These are phyloP conservation scores for Cinclus mexicanus DNA, from an alignment of 2,113 vertebrate species.

Conservation along the genomic window DNA sequence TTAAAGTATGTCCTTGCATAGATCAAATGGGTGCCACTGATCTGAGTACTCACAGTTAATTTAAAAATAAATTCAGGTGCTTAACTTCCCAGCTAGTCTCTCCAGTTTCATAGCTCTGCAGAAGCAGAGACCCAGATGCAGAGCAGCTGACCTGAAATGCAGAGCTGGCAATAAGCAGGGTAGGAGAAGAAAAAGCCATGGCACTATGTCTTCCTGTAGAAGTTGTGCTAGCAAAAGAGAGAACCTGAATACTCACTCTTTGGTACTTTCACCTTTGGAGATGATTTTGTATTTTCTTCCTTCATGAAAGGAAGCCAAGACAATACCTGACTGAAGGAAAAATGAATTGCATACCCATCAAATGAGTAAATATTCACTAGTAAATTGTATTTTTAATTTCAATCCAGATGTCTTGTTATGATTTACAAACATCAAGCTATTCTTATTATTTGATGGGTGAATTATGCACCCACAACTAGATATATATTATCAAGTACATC, in stretches of 20 bases:
- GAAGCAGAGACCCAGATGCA: not conserved
- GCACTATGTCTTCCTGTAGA: not conserved
- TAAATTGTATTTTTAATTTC: not conserved
- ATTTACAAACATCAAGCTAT: not conserved
- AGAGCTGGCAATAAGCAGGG: not conserved
- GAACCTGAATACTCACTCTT: not conserved
- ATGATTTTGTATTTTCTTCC: not conserved
- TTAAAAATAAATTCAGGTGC: not conserved
- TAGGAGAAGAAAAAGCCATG: not conserved
- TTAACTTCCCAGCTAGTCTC: not conserved
- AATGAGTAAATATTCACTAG: not conserved
- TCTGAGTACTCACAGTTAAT: not conserved
- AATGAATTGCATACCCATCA: rapidly evolving
- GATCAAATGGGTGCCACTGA: not conserved
- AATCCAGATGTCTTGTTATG: not conserved
- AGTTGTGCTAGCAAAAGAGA: not conserved
- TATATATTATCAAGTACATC: not conserved
- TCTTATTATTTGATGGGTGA: not conserved
- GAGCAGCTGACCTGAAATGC: not conserved
- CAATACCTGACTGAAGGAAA: not conserved
- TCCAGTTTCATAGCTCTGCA: not conserved
- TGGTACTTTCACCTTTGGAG: not conserved
- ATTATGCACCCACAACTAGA: not conserved
- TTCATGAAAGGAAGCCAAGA: not conserved
- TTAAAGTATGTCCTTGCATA: not conserved